These are phyloP conservation scores for Apis mellifera DNA, from an alignment of 1,140 invertebrate species.

Conservation along the genomic window DNA sequence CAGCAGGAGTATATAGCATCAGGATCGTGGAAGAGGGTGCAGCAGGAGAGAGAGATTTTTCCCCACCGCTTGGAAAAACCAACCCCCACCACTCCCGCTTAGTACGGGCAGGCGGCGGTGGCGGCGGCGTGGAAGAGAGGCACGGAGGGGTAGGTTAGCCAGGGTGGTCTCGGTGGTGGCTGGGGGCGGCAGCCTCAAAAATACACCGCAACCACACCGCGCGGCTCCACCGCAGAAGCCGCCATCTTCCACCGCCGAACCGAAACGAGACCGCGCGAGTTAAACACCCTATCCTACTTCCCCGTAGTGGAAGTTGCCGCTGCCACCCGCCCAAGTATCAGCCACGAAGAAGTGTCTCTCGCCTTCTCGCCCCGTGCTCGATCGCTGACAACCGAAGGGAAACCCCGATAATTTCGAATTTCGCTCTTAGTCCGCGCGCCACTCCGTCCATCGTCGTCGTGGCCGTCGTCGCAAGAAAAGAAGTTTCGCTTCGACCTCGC, in stretches of 20 bases:
- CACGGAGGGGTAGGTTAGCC: conserved; percentile 65
- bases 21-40: conserved; percentile 54
- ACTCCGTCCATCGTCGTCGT: neutral
- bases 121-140: conserved; percentile 71
- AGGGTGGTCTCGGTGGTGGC: conserved; percentile 71
- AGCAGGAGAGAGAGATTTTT: conserved; percentile 68
- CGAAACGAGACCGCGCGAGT: conserved; percentile 80
- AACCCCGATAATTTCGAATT: conserved; percentile 9
- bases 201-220: conserved; percentile 82
- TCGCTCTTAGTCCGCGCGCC: no score
- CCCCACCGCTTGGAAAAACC: conserved; percentile 73
- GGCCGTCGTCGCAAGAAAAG: no score
- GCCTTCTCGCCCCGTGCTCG: neutral
- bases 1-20: conserved; percentile 55
- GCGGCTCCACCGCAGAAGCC: conserved; percentile 82
- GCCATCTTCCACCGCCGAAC: conserved; percentile 80
- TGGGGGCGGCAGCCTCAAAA: conserved; percentile 81
- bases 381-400: neutral
- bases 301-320: conserved; percentile 65
- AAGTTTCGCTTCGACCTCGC: no score
- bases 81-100: conserved; percentile 61
- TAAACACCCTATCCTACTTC: conserved; percentile 75
- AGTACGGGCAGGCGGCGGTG: conserved; percentile 60
- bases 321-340: conserved; percentile 59
- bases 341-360: conserved; percentile 50